Evolutionary conservation across 1,140 invertebrate genomes (phyloP), one percentile per base, ranked within the genome.

Genomic region (Drosophila kikkawai): DNA sequence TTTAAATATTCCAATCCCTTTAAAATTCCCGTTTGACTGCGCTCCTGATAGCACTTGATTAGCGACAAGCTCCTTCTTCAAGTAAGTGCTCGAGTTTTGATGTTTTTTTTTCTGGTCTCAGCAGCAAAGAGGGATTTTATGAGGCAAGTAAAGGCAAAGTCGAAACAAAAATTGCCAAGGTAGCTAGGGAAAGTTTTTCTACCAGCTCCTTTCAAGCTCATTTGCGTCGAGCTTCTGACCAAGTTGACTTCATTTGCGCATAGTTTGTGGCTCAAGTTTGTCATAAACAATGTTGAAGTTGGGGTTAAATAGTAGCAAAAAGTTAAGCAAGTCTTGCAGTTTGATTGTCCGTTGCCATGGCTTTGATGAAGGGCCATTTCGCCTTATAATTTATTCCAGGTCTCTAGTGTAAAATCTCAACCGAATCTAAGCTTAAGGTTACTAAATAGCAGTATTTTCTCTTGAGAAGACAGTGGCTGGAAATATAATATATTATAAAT

Each of bases 211-310:
- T 75, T 71, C 66, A 26, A 84, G 76, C 82, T 84, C 71, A 83
- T 83, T 83, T 83, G 76, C 81, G 76, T 75, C 57, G 53, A 44
- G 68, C 79, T 69, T 53, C 71, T 79, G 81, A 80, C 81, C 80
- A 83, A 83, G 81, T 85, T 85, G 78, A 84, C 83, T 86, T 86
- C 76, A 86, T 86, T 86, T 87, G 56, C 83, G 76, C 80, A 87
- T 87, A 86, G 83, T 86, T 86, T 86, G 83, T 82, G 70, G 56
- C 84, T 82, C 63, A 86, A 86, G 83, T 86, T 87, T 82, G 83
- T 87, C 83, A 86, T 86, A 86, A 86, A 87, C 83, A 86, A 87
- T 86, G 80, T 83, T 82, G 51, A 86, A 82, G 83, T 86, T 86
- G 61, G 77, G 82, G 75, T 75, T 86, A 86, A 85, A 71, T 79